Evolutionary conservation across 2,797 vertebrate species (phyloP).

Genomic region (Bradypus variegatus): DNA sequence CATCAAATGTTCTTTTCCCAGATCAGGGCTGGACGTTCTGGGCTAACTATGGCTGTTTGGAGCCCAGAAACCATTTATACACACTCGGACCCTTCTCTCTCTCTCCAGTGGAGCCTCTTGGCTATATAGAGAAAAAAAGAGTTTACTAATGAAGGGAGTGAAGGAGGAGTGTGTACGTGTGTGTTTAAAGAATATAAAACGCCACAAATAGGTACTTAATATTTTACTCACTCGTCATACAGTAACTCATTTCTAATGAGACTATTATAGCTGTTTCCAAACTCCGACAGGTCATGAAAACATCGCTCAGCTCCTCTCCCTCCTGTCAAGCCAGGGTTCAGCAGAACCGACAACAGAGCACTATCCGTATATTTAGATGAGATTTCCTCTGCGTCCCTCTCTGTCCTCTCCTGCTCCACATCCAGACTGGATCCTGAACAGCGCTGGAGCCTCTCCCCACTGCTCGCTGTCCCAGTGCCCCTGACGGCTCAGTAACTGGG

Average conservation of each 20-base stretch:
- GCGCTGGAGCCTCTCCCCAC: neutral
- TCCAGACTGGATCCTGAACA: neutral
- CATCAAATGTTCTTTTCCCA: slow-evolving; percentile 98
- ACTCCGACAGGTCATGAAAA: slow-evolving; percentile 60
- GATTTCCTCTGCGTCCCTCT: neutral
- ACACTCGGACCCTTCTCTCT: slow-evolving; percentile 67
- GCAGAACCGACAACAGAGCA: neutral
- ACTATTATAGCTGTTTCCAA: slow-evolving; percentile 53
- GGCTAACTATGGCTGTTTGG: slow-evolving; percentile 84
- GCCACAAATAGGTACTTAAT: slow-evolving; percentile 49
- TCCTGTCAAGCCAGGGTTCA: neutral
- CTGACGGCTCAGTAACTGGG: neutral
- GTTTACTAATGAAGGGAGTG: slow-evolving; percentile 13
- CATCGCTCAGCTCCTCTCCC: slow-evolving; percentile 31
- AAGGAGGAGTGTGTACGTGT: neutral
- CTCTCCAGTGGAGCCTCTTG: slow-evolving; percentile 52
- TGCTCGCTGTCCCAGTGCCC: neutral
- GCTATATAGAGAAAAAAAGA: neutral
- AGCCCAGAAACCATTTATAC: slow-evolving; percentile 77
- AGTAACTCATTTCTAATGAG: slow-evolving; percentile 63
- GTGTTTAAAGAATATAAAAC: slow-evolving; percentile 40
- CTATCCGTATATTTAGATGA: neutral
- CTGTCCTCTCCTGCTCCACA: neutral
- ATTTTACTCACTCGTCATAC: slow-evolving; percentile 56
- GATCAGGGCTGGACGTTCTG: slow-evolving; percentile 88